Evolutionary conservation across 1,140 invertebrate species (phyloP).

Genomic region (Stegodyphus mimosarum): DNA sequence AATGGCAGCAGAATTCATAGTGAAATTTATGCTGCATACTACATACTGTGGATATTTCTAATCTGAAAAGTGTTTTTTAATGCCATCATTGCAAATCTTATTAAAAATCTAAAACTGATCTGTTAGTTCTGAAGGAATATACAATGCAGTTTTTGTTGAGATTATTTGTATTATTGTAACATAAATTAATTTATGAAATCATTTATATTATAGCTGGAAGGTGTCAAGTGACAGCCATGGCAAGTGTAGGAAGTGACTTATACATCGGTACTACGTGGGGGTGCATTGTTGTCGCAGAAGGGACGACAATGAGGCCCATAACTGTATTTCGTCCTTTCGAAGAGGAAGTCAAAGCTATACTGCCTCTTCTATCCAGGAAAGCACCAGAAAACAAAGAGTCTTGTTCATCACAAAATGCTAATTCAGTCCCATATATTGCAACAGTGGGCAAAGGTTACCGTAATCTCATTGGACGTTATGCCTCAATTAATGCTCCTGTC

Average conservation of each 20-base stretch:
- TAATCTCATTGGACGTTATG: conserved; percentile 75
- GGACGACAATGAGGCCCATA: conserved; percentile 81
- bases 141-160: too few relatives aligned
- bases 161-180: too few relatives aligned
- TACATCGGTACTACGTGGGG: conserved; percentile 94
- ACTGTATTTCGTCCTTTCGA: conserved; percentile 91
- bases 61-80: too few relatives aligned
- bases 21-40: too few relatives aligned
- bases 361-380: conserved; percentile 62
- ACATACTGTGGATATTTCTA: too few relatives aligned
- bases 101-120: too few relatives aligned
- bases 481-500: conserved; percentile 60
- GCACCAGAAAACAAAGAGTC: conserved; percentile 65
- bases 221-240: conserved; percentile 80
- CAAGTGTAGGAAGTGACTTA: conserved; percentile 77
- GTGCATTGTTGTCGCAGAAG: conserved; percentile 87
- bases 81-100: too few relatives aligned
- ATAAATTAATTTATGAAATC: not conserved
- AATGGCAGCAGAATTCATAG: too few relatives aligned
- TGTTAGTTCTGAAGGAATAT: too few relatives aligned
- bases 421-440: conserved; percentile 71
- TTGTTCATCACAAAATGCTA: not conserved
- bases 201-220: conserved; percentile 62
- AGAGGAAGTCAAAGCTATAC: conserved; percentile 77
- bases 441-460: conserved; percentile 87